phyloP scores from a whole-genome alignment of 2,797 vertebrate species.

The Sebastes diploproa region DNA sequence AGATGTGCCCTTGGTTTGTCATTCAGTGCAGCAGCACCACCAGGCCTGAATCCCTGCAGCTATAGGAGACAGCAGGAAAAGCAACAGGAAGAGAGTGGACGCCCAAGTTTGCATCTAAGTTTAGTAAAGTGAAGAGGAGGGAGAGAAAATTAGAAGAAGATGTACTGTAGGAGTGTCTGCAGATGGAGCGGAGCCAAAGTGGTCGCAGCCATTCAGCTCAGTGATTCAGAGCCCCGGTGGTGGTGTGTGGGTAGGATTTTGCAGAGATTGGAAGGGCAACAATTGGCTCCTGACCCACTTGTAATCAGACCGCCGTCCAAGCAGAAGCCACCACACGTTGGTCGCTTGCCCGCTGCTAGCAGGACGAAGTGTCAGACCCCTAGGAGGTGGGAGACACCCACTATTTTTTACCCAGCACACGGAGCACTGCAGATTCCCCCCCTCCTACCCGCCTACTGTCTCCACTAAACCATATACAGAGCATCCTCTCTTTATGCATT shows the following conservation, averaged over 20 bases:
- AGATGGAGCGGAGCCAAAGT: slow-evolving; percentile 55
- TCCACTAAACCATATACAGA: background rate
- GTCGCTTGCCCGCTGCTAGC: slow-evolving; percentile 19
- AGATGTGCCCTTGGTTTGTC: slow-evolving; percentile 64
- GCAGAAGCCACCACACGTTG: slow-evolving; percentile 25
- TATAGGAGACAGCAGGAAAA: slow-evolving; percentile 34
- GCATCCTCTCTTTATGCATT: slow-evolving; percentile 17
- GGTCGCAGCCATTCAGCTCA: slow-evolving; percentile 51
- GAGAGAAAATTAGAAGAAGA: slow-evolving; percentile 54
- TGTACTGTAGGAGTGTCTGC: slow-evolving; percentile 61
- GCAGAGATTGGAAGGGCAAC: slow-evolving; percentile 41
- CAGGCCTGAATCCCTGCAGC: slow-evolving; percentile 24
- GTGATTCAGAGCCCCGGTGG: slow-evolving; percentile 50
- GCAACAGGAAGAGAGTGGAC: slow-evolving; percentile 39
- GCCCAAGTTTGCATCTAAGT: slow-evolving; percentile 61
- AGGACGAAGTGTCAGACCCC: slow-evolving; percentile 19
- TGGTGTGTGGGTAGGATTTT: slow-evolving; percentile 60
- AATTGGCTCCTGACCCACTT: slow-evolving; percentile 52
- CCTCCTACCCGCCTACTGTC: background rate
- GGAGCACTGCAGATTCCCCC: slow-evolving; percentile 1
- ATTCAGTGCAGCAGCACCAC: slow-evolving; percentile 45
- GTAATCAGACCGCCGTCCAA: slow-evolving; percentile 34
- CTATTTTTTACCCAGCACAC: slow-evolving; percentile 21
- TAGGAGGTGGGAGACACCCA: slow-evolving; percentile 12
- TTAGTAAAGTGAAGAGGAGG: slow-evolving; percentile 71